phyloP scores from a whole-genome alignment of 2,797 vertebrate species.

The Synaphobranchus kaupii region DNA sequence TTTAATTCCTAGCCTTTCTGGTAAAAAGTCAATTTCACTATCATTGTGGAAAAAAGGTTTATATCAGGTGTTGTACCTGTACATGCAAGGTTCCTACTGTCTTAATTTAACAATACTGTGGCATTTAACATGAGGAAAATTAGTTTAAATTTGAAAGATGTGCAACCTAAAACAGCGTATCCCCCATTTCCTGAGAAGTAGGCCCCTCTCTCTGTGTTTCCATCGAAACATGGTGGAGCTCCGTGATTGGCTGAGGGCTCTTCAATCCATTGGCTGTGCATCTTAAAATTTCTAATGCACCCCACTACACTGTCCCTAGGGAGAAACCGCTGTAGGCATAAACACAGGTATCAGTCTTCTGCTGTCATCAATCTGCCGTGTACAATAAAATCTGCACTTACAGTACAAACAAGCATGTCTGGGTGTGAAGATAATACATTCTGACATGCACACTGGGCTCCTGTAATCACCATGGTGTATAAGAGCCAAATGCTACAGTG shows the following conservation, averaged over 20 bases:
- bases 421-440: too few species aligned
- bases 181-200: constrained; percentile 86
- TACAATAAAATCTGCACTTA: background rate
- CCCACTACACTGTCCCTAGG: constrained; percentile 83
- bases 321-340: constrained; percentile 72
- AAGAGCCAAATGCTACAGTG: background rate
- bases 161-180: constrained; percentile 79
- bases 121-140: background rate
- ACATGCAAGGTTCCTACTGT: background rate
- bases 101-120: background rate
- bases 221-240: constrained; percentile 79
- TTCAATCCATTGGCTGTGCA: constrained; percentile 74
- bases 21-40: background rate
- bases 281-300: constrained; percentile 84
- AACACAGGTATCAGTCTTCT: background rate
- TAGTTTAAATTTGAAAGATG: background rate
- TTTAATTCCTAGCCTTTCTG: background rate
- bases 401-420: background rate
- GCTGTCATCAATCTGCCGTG: background rate
- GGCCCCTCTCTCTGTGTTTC: constrained; percentile 76
- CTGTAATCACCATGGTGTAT: background rate
- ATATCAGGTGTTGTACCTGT: background rate
- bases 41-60: background rate
- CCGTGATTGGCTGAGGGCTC: constrained; percentile 70
- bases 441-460: background rate